A percentile compares a stretch with the other conserved stretches of the same genome.
These are phyloP conservation scores for Drosophila pallidifrons DNA, from an alignment of 1,140 invertebrate genomes.

Conservation along the genomic window DNA sequence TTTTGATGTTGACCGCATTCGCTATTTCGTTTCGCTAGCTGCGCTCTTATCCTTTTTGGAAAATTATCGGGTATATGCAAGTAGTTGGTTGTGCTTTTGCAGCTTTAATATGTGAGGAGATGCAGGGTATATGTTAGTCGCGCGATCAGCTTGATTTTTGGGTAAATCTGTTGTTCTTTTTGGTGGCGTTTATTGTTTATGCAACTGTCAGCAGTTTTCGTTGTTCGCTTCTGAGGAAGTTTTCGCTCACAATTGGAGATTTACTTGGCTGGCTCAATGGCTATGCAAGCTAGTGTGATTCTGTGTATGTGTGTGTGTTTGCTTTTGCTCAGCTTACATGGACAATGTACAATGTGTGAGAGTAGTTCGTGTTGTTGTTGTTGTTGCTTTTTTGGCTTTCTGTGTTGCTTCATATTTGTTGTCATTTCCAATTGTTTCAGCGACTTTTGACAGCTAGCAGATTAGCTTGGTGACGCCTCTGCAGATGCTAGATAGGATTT, in stretches of 20 bases:
- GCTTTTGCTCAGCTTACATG: slow-evolving; percentile 51
- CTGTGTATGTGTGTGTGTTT: slow-evolving; percentile 35
- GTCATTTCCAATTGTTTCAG: slow-evolving; percentile 81
- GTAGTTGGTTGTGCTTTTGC: too few species aligned
- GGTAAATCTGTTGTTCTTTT: slow-evolving; percentile 18
- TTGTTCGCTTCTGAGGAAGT: slow-evolving; percentile 38
- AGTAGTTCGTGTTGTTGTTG: background rate
- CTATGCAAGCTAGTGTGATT: slow-evolving; percentile 6
- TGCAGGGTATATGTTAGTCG: slow-evolving; percentile 4
- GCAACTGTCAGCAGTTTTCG: slow-evolving; percentile 81
- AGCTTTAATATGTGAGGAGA: too few species aligned
- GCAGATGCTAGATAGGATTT: slow-evolving; percentile 24
- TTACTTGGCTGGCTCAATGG: slow-evolving; percentile 44
- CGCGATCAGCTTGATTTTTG: background rate
- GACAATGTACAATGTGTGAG: slow-evolving; percentile 29
- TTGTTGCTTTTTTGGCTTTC: slow-evolving; percentile 17
- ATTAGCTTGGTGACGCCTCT: slow-evolving; percentile 75
- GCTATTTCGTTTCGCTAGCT: slow-evolving; percentile 48
- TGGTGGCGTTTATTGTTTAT: slow-evolving; percentile 74
- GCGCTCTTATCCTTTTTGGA: slow-evolving; percentile 27
- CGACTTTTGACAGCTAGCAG: slow-evolving; percentile 78
- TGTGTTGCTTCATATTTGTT: slow-evolving; percentile 75
- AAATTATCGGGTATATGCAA: too few species aligned
- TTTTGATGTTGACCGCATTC: slow-evolving; percentile 80
- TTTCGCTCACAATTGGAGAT: slow-evolving; percentile 59